These are phyloP conservation scores for Aradophagus sp. DNA, from an alignment of 1,140 invertebrate species.

Conservation along the genomic window DNA sequence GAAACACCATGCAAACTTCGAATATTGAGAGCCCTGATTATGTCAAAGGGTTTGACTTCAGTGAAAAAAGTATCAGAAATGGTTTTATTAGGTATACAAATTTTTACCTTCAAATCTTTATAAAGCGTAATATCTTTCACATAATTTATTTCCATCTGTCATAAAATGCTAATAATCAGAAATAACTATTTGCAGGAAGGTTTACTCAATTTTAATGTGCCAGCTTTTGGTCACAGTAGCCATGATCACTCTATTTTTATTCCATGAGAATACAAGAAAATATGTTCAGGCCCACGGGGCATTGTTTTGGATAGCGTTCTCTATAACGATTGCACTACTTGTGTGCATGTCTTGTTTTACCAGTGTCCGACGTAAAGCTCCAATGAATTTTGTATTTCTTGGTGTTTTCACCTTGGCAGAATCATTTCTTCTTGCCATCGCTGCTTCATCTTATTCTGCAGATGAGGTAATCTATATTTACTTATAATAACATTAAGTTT, in stretches of 20 bases:
- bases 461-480: slow-evolving; percentile 73
- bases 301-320: slow-evolving; percentile 80
- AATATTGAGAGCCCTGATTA: slow-evolving; percentile 75
- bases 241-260: slow-evolving; percentile 86
- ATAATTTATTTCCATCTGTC: too few relatives aligned
- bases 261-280: slow-evolving; percentile 78
- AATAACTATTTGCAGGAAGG: slow-evolving; percentile 81
- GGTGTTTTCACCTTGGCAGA: slow-evolving; percentile 88
- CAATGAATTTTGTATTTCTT: slow-evolving; percentile 93
- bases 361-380: slow-evolving; percentile 86
- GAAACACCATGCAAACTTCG: slow-evolving; percentile 67
- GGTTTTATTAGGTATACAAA: slow-evolving; percentile 81
- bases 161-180: too few relatives aligned
- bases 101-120: too few relatives aligned
- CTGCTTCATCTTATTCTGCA: slow-evolving; percentile 77
- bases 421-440: slow-evolving; percentile 83
- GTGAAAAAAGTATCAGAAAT: slow-evolving; percentile 82
- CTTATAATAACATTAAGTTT: too few relatives aligned
- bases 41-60: slow-evolving; percentile 85
- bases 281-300: slow-evolving; percentile 74
- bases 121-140: too few relatives aligned
- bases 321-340: slow-evolving; percentile 82
- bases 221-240: slow-evolving; percentile 87
- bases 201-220: slow-evolving; percentile 87
- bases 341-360: slow-evolving; percentile 92